Conservation (phyloP, 2,113 vertebrate genomes). For the Pelodiscus sinensis region DNA sequence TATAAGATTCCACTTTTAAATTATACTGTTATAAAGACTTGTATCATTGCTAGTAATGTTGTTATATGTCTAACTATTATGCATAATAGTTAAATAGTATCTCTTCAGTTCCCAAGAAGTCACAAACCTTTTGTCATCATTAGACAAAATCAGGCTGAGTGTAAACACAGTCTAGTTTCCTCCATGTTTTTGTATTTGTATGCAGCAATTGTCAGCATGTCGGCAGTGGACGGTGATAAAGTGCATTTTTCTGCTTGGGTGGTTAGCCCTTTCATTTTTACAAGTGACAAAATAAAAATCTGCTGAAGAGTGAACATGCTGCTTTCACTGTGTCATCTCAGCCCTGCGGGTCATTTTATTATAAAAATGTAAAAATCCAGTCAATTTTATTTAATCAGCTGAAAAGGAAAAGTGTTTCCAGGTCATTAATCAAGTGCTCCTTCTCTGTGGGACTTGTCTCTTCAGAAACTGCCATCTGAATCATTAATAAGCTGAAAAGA, state of each 20-base stretch:
- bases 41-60: conserved; percentile 25
- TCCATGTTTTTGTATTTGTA: conserved; percentile 81
- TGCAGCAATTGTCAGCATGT: conserved; percentile 84
- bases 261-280: conserved; percentile 88
- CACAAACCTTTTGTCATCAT: conserved; percentile 75
- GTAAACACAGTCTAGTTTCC: conserved; percentile 81
- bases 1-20: conserved; percentile 26
- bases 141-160: conserved; percentile 80
- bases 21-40: conserved; percentile 36
- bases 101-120: conserved; percentile 46
- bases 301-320: conserved; percentile 89
- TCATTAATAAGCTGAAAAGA: conserved; percentile 88
- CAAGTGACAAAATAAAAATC: conserved; percentile 91
- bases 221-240: conserved; percentile 87
- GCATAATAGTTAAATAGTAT: conserved; percentile 74
- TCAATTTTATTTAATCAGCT: conserved; percentile 99
- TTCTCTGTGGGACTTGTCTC: conserved; percentile 88
- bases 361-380: conserved; percentile 96
- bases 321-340: conserved; percentile 90
- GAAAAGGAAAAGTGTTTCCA: conserved; percentile 96
- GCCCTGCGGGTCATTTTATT: conserved; percentile 92
- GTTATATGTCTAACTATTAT: conserved; percentile 51
- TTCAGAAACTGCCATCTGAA: conserved; percentile 87
- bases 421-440: conserved; percentile 93
- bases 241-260: conserved; percentile 93